Base-by-base conservation (phyloP, 2,888 invertebrate genomes). In the Tachina grossa region DNA sequence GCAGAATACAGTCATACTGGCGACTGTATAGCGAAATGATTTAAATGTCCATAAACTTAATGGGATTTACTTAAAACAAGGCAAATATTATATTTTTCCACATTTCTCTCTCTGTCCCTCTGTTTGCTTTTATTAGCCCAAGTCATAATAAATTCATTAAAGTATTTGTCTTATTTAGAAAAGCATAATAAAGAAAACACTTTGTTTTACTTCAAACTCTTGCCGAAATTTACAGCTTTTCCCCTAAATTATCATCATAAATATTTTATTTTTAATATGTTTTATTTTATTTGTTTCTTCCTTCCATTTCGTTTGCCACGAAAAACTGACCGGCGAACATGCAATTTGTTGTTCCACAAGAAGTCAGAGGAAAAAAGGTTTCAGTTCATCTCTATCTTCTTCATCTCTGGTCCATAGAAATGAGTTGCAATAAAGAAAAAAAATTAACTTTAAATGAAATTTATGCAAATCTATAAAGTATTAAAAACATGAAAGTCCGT, bases 381-480 rank as follows among this genome's bases (percentile, higher is more conserved):
- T 16, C 49, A 10, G 9, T 51, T n/a, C 5, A 2, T 63, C 11
- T 10, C 57, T 49, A 47, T 63, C 43, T 78, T 63, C 74, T 39
- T 16, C 57, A 39, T 51, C 16, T 65, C 19, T 66, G 49, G 43
- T 45, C 47, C 59, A 59, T 41, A 49, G 41, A 69, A 78, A 69
- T 61, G 45, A 59, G 45, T 49, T 49, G 19, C 55, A 78, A 74
- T 22, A 65, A 22, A 31, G 31, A 5, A 31, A 31, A 31, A 31
- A 31, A 31, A 31, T 22, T 3, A 49, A 55, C 16, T 76, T 76
- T 19, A 49, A 75, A 43, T 74, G 55, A 72, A 75, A 57, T 76
- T 84, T 84, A 84, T 84, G 83, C 79, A 84, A 84, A 80, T 79
- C n/a, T 66, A 53, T 59, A 47, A 75, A 76, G 63, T 69, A 78